These are phyloP conservation scores for Luperina testacea DNA, from an alignment of 2,888 invertebrate genomes.

Conservation along the genomic window DNA sequence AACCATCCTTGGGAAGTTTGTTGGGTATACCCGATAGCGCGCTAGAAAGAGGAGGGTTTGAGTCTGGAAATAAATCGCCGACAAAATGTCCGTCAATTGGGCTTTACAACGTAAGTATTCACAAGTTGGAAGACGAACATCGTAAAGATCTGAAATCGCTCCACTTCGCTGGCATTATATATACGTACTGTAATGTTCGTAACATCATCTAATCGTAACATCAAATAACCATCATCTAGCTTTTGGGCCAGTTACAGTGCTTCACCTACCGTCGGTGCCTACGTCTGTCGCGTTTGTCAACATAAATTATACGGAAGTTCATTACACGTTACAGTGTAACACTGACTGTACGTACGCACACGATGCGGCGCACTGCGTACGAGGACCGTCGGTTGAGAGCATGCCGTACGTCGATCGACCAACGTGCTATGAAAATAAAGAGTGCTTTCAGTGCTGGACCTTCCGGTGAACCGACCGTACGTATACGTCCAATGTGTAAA, in stretches of 20 bases:
- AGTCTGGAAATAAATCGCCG: slow-evolving; percentile 30
- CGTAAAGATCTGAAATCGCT: background rate
- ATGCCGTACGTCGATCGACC: background rate
- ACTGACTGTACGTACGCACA: background rate
- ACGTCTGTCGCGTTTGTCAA: background rate
- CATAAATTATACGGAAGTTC: background rate
- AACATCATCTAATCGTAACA: background rate
- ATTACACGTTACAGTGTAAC: slow-evolving; percentile 2
- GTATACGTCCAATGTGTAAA: slow-evolving; percentile 1
- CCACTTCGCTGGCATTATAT: background rate
- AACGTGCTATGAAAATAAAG: slow-evolving; percentile 15
- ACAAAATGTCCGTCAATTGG: slow-evolving; percentile 11
- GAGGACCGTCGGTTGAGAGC: background rate
- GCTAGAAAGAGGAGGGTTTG: background rate
- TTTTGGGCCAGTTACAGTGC: background rate
- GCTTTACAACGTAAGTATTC: slow-evolving; percentile 51
- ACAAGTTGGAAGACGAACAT: background rate
- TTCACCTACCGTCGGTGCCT: background rate
- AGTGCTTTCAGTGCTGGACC: slow-evolving; percentile 6
- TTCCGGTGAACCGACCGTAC: slow-evolving; percentile 6
- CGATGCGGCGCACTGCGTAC: background rate
- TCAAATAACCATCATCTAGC: background rate
- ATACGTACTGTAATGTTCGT: background rate
- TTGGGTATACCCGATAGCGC: slow-evolving; percentile 58
- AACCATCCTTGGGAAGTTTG: slow-evolving; percentile 65